A percentile compares a stretch with the other conserved stretches of the same genome.
Conservation (phyloP, 2,797 vertebrate genomes). For the Carcharodon carcharias region DNA sequence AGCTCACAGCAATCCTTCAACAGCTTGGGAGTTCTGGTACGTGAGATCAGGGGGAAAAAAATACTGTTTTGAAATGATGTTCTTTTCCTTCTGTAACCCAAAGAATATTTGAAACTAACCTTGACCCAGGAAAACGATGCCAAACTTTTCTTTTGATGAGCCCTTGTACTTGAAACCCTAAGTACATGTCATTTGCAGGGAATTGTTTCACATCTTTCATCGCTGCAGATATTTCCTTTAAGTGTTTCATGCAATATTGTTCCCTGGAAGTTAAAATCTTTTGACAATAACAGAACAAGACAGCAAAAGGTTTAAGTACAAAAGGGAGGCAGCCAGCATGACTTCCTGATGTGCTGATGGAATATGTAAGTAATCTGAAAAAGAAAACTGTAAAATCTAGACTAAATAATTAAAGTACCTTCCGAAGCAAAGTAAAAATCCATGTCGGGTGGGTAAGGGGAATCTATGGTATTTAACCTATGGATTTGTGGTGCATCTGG, state of each 20-base stretch:
- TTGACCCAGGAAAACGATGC: neutral
- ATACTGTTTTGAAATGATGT: neutral
- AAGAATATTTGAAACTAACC: neutral
- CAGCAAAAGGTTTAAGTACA: conserved; percentile 19
- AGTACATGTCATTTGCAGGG: neutral
- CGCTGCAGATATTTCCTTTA: neutral
- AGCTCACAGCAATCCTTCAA: neutral
- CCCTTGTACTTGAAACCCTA: neutral
- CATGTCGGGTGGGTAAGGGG: neutral
- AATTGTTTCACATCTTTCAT: neutral
- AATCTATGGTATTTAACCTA: neutral
- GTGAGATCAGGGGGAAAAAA: neutral
- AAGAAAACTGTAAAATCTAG: neutral
- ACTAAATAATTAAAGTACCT: neutral
- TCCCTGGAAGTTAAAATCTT: neutral
- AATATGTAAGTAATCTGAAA: neutral
- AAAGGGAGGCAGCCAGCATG: neutral
- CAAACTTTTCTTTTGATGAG: neutral
- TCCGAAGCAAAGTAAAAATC: neutral
- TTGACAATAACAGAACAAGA: conserved; percentile 6
- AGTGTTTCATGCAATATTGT: neutral
- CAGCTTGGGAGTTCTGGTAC: neutral
- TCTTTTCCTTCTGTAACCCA: neutral
- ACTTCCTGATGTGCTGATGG: neutral
- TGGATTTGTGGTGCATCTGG: neutral